A percentile compares a stretch with the other conserved stretches of the same genome.
These are phyloP conservation scores for Lochmaea capreae DNA, from an alignment of 2,888 invertebrate genomes.

Conservation along the genomic window DNA sequence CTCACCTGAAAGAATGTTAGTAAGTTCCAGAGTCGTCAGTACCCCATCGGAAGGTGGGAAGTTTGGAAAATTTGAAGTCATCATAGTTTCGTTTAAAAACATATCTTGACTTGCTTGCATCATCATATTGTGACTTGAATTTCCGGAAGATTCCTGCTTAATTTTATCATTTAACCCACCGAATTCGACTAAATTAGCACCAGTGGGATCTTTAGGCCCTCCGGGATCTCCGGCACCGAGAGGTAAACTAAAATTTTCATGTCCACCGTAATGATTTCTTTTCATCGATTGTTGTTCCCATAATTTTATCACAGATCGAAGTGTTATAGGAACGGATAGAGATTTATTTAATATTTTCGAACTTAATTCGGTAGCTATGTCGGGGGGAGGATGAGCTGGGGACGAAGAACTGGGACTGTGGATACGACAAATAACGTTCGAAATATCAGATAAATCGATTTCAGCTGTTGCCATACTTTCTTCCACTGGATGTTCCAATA, in stretches of 20 bases:
- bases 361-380: slow-evolving; percentile 69
- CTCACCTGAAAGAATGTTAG: slow-evolving; percentile 59
- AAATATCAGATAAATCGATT: slow-evolving; percentile 84
- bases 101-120: slow-evolving; percentile 61
- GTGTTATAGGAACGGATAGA: slow-evolving; percentile 69
- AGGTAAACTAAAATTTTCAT: slow-evolving; percentile 72
- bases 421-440: slow-evolving; percentile 82
- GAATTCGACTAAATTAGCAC: slow-evolving; percentile 66
- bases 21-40: slow-evolving; percentile 61
- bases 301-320: slow-evolving; percentile 86
- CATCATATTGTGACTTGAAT: slow-evolving; percentile 51
- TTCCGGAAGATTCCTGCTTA: slow-evolving; percentile 64
- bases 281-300: slow-evolving; percentile 81
- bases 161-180: slow-evolving; percentile 61
- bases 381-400: slow-evolving; percentile 58
- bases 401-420: slow-evolving; percentile 71
- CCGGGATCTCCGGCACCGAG: slow-evolving; percentile 77
- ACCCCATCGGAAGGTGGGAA: slow-evolving; percentile 61
- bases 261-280: slow-evolving; percentile 66
- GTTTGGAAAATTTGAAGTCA: slow-evolving; percentile 62
- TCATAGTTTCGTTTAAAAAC: slow-evolving; percentile 63
- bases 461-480: slow-evolving; percentile 95
- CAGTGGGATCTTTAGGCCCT: slow-evolving; percentile 66
- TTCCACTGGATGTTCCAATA: slow-evolving; percentile 92
- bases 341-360: slow-evolving; percentile 85